Conservation (phyloP, 2,113 vertebrate genomes). For the Lucifuga dentata region DNA sequence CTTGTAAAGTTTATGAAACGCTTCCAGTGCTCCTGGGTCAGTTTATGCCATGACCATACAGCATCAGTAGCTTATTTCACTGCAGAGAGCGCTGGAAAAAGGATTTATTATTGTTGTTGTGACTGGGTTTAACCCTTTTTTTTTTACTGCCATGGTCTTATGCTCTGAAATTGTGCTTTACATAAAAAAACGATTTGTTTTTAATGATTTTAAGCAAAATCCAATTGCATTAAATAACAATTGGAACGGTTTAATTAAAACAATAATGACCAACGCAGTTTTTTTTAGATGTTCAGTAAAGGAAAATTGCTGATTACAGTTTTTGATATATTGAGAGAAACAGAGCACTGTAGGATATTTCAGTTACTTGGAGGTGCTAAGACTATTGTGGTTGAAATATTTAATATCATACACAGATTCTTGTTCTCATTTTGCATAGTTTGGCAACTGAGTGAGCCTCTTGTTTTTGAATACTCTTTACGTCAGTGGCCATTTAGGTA, state of each 20-base stretch:
- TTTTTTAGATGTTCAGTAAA: neutral
- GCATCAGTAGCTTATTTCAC: conserved; percentile 39
- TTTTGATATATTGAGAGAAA: conserved; percentile 4
- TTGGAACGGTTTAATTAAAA: conserved; percentile 15
- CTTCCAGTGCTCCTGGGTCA: conserved; percentile 58
- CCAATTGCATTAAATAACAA: conserved; percentile 5
- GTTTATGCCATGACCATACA: conserved; percentile 50
- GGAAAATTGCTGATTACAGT: no score
- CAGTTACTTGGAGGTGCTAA: neutral
- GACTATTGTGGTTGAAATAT: no score
- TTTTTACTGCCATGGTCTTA: neutral
- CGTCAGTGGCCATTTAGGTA: no score
- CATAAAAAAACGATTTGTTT: conserved; percentile 8
- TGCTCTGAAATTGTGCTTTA: conserved; percentile 8
- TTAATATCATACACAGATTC: no score
- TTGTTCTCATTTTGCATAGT: no score
- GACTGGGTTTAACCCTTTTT: neutral
- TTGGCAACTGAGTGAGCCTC: neutral
- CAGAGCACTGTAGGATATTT: neutral
- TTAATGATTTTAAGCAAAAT: neutral
- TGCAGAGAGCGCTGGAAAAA: conserved; percentile 17
- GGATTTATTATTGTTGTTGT: conserved; percentile 9
- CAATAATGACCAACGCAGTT: neutral
- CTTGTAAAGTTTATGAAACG: conserved; percentile 62
- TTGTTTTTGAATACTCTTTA: neutral